These are phyloP conservation scores for Mirza zaza DNA, from an alignment of 2,113 vertebrate species.

Conservation along the genomic window DNA sequence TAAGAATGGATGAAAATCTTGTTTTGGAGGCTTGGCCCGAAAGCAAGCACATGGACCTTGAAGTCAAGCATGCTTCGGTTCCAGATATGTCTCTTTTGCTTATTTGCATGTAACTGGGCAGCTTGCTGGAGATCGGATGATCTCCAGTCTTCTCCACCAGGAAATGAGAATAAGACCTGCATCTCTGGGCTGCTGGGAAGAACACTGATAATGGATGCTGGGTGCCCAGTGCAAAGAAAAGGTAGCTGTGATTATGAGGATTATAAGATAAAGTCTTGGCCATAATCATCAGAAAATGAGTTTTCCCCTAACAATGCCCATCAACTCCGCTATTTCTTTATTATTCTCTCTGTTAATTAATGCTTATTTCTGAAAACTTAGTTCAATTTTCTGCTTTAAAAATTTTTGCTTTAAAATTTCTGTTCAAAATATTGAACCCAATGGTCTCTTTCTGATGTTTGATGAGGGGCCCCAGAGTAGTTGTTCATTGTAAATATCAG, in stretches of 20 bases:
- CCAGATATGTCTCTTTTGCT: not conserved
- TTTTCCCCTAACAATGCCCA: not conserved
- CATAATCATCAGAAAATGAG: not conserved
- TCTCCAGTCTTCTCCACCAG: not conserved
- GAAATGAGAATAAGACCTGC: not conserved
- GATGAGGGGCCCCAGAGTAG: not conserved
- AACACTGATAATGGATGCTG: not conserved
- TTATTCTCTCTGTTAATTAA: not conserved
- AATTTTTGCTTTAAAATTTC: too few relatives aligned
- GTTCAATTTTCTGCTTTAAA: not conserved
- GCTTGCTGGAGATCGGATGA: rapidly evolving
- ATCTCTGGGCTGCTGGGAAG: not conserved
- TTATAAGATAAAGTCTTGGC: not conserved
- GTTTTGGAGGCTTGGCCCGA: not conserved
- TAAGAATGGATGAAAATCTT: not conserved
- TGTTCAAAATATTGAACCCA: not conserved
- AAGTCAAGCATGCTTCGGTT: not conserved
- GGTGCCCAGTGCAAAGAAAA: not conserved
- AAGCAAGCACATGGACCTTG: not conserved
- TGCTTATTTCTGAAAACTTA: slow-evolving; percentile 17
- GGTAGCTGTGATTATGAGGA: not conserved
- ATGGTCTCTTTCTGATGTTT: not conserved
- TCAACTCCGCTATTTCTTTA: not conserved
- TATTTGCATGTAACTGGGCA: not conserved
- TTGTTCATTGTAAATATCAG: not conserved